Evolutionary conservation across 2,888 invertebrate species (phyloP).

Genomic region (Brachyopa scutellaris): DNA sequence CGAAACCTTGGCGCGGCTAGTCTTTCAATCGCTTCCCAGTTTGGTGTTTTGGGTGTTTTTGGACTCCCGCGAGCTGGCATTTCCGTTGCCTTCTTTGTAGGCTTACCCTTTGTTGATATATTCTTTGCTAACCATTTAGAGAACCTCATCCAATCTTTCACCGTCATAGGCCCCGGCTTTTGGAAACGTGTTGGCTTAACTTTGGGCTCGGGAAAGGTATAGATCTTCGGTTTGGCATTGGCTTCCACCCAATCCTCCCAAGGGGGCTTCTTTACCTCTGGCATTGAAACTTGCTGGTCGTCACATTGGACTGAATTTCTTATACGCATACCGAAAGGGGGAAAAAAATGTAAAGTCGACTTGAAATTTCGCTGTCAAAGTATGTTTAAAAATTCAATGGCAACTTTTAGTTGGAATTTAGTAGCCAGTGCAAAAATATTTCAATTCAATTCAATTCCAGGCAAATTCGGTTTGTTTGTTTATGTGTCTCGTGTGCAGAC

Average conservation of each 20-base stretch:
- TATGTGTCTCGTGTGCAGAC: background rate
- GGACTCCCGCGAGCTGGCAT: no score
- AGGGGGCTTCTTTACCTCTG: background rate
- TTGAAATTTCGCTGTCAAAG: conserved; percentile 34
- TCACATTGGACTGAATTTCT: background rate
- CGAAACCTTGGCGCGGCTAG: conserved; percentile 32
- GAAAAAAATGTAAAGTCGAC: background rate
- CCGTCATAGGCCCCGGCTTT: conserved; percentile 52
- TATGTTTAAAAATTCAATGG: background rate
- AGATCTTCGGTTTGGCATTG: conserved; percentile 22
- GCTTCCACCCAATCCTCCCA: conserved; percentile 23
- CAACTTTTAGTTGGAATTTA: no score
- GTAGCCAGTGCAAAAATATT: no score
- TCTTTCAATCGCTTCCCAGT: background rate
- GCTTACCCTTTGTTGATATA: background rate
- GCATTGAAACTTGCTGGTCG: background rate
- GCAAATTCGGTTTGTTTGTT: no score
- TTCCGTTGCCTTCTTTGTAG: background rate
- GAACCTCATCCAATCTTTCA: conserved; percentile 31
- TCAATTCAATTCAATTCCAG: no score
- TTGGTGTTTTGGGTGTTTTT: no score
- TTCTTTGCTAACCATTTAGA: conserved; percentile 1
- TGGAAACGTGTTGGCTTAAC: conserved; percentile 20
- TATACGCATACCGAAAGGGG: conserved; percentile 17
- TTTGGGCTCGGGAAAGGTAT: background rate